These are phyloP conservation scores for Ctenoplectra terminalis DNA, from an alignment of 1,140 invertebrate genomes.

Conservation along the genomic window DNA sequence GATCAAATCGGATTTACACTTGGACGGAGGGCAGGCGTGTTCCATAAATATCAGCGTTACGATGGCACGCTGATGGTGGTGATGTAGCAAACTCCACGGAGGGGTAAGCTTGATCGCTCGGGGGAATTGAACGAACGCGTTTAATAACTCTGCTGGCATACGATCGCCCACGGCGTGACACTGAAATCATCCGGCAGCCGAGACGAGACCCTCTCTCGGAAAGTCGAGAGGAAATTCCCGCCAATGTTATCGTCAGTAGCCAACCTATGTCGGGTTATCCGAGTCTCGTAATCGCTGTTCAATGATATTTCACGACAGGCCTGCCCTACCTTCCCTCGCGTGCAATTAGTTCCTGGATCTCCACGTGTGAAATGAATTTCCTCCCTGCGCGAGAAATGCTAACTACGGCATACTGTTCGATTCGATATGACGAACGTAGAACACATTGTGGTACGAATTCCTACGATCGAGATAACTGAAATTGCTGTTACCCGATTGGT, in stretches of 20 bases:
- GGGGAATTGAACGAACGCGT: conserved; percentile 72
- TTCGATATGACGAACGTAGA: too few species aligned
- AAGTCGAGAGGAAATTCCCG: conserved; percentile 49
- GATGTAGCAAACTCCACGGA: conserved; percentile 54
- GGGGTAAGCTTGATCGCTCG: conserved; percentile 61
- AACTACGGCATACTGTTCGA: not conserved
- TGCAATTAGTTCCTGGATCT: not conserved
- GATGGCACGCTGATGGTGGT: conserved; percentile 44
- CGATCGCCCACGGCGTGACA: conserved; percentile 63
- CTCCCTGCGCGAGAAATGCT: not conserved
- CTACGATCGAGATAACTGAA: too few species aligned
- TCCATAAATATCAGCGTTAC: conserved; percentile 66
- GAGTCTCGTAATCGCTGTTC: conserved; percentile 3
- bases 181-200: conserved; percentile 47
- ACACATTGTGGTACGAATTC: too few species aligned
- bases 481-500: too few species aligned
- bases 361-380: not conserved
- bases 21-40: conserved; percentile 43
- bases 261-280: not conserved
- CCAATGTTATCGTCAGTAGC: conserved; percentile 20
- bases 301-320: not conserved
- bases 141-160: conserved; percentile 71
- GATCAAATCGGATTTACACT: conserved; percentile 67
- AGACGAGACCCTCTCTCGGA: conserved; percentile 28
- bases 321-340: not conserved